Base-by-base conservation (phyloP, 2,888 invertebrate genomes). In the Acrocera orbiculus region DNA sequence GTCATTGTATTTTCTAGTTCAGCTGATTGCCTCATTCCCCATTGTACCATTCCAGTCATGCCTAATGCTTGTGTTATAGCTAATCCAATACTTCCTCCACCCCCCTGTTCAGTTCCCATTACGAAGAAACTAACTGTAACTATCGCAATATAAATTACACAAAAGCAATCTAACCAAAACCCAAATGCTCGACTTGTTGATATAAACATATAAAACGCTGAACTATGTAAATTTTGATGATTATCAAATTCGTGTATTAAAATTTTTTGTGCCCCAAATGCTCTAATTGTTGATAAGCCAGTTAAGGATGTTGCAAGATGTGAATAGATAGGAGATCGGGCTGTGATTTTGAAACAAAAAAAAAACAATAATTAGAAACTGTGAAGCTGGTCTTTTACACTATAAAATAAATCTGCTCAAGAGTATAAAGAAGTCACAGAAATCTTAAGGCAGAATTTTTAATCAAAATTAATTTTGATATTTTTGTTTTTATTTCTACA, bases 271-370 rank as follows among this genome's bases (percentile, higher is more conserved):
- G 85, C 85, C 6, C 73, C 72, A 52, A 85, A 90, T 0, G 92
- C 85, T 34, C 95, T 69, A 30, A 96, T 90, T 0, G 92, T 92
- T 1, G 86, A 74, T 40, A 96, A 65, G 1, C 95, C 95, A 54
- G 83, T 80, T 5, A 96, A 64, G 0, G 87, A 76, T 16, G 90
- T 82, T 50, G 78, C 85, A 47, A 95, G 63, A 52, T 93, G 92
- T 3, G 83, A 81, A 62, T 92, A 95, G n/a, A 96, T 85, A 0
- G 95, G 95, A 47, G 90, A 90, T 38, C 90, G 76, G 41, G 87
- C 86, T 86, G 62, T 27, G 56, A 52, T 55, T 52, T 22, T 22
- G 14, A 10, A n/a, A n/a, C n/a, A n/a, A n/a, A n/a, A n/a, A n/a
- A n/a, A n/a, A n/a, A n/a, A n/a, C n/a, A n/a, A n/a, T n/a, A n/a